Evolutionary conservation across 2,113 vertebrate species (phyloP), one percentile per base, ranked within the genome.

Genomic region (Toxotes chatareus): DNA sequence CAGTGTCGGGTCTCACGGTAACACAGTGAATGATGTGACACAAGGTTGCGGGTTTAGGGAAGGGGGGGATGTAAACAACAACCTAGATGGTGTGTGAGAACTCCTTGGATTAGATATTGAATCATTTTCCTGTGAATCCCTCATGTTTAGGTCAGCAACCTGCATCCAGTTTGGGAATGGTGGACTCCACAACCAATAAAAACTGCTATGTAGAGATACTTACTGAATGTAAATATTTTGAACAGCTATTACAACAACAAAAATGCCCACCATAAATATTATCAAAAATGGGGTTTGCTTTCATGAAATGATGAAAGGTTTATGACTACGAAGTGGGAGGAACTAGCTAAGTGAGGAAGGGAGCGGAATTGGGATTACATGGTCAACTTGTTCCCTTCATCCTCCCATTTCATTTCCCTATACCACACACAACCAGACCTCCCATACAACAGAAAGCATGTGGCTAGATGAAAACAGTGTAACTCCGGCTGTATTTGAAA

Each of bases 81-180:
- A n/a, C n/a, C n/a, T n/a, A n/a, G n/a, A n/a, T n/a, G n/a, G n/a
- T n/a, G 27, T 27, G 27, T 27, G 1, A 27, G 27, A 27, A 27
- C 27, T 27, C 8, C 44, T 12, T 67, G 64, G 64, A 49, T 69
- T 55, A 55, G 38, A 55, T 13, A 46, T 34, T 74, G 55, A 67
- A 32, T 56, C 14, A 14, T 34, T 59, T 67, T 32, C n/a, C 55
- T 17, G 27, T 31, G 49, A 73, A 59, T 65, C 68, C 44, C 31
- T 11, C 3, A 3, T 53, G 46, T 6, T 53, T 31, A 13, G 12
- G 13, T 2, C 3, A n/a, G 21, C 38, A 72, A 23, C 59, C 32
- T 47, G 31, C 60, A 66, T 59, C 38, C 34, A 68, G 21, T 6
- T 31, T 0, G 42, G 32, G 38, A 42, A 42, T 19, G 10, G n/a